Evolutionary conservation across 2,113 vertebrate genomes (phyloP).

Genomic region (Gallinago paraguaiae): DNA sequence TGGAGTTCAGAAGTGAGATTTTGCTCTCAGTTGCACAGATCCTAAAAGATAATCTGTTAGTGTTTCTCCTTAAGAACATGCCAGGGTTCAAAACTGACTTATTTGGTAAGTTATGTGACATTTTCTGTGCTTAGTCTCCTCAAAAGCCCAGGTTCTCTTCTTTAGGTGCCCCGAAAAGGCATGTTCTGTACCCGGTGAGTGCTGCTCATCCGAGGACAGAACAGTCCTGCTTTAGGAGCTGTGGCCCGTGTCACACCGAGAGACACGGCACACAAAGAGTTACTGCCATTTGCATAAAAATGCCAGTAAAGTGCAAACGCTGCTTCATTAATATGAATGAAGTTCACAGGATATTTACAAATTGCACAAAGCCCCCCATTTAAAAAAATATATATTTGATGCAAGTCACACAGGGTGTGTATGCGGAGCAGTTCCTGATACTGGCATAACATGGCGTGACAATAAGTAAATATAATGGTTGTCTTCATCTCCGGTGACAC

Average conservation of each 20-base stretch:
- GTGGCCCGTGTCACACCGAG: not conserved
- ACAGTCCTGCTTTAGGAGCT: not conserved
- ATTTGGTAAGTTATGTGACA: not conserved
- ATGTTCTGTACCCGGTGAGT: fast-evolving
- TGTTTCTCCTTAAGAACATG: not conserved
- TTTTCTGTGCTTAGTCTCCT: not conserved
- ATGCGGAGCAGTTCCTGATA: constrained; percentile 26
- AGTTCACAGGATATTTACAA: constrained; percentile 55
- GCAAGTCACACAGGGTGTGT: constrained; percentile 34
- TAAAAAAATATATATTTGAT: constrained; percentile 50
- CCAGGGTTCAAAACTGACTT: not conserved
- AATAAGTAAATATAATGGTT: constrained; percentile 42
- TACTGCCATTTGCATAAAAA: constrained; percentile 36
- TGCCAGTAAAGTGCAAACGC: constrained; percentile 13
- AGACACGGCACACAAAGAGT: not conserved
- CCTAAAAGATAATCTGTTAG: not conserved
- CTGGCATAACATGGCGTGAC: not conserved
- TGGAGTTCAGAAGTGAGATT: not conserved
- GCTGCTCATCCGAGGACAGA: not conserved
- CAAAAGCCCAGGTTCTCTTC: not conserved
- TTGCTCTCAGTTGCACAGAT: not conserved
- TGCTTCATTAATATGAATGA: constrained; percentile 56
- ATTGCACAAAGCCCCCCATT: constrained; percentile 44
- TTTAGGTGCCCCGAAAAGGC: not conserved
- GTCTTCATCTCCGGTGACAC: constrained; percentile 8